Evolutionary conservation across 30 jellyfish, hydroid and myxozoan species (phyloP).

Genomic region (Aurelia aurita complex sp. Pacific): DNA sequence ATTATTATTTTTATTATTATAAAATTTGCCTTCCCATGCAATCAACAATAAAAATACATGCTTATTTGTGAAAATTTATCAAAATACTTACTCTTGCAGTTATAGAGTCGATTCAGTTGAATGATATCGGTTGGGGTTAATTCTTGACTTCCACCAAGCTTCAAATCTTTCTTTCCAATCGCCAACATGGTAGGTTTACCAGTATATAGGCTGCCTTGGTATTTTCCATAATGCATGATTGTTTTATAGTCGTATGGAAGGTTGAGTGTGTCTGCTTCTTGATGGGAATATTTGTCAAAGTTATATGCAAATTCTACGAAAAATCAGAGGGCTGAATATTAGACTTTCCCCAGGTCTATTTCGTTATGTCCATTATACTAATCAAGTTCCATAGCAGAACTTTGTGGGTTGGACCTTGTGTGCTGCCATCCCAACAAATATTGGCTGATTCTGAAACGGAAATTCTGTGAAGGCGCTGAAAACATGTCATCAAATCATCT

Average conservation of each 20-base stretch:
- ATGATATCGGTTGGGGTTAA: conserved; percentile 59
- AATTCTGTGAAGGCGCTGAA: neutral
- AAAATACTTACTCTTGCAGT: conserved; percentile 61
- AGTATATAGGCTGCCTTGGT: conserved; percentile 23
- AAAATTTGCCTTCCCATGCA: too few species aligned
- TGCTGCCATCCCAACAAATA: too few species aligned
- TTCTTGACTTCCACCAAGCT: conserved; percentile 50
- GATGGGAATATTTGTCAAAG: conserved; percentile 56
- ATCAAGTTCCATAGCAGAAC: neutral
- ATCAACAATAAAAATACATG: too few species aligned
- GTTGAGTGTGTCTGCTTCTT: conserved; percentile 46
- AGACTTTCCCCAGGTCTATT: neutral
- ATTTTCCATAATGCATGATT: conserved; percentile 84
- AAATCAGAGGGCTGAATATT: neutral
- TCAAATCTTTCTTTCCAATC: conserved; percentile 32
- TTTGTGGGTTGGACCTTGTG: too few species aligned
- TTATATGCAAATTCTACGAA: conserved; percentile 39
- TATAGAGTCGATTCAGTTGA: conserved; percentile 65
- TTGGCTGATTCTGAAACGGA: neutral
- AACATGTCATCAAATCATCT: neutral
- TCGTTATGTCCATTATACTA: neutral
- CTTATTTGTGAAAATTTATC: neutral
- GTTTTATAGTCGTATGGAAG: conserved; percentile 66
- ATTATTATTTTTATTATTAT: too few species aligned
- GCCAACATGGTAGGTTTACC: conserved; percentile 61